Base-by-base conservation (phyloP, 2,113 vertebrate species). In the Apeltes quadracus region DNA sequence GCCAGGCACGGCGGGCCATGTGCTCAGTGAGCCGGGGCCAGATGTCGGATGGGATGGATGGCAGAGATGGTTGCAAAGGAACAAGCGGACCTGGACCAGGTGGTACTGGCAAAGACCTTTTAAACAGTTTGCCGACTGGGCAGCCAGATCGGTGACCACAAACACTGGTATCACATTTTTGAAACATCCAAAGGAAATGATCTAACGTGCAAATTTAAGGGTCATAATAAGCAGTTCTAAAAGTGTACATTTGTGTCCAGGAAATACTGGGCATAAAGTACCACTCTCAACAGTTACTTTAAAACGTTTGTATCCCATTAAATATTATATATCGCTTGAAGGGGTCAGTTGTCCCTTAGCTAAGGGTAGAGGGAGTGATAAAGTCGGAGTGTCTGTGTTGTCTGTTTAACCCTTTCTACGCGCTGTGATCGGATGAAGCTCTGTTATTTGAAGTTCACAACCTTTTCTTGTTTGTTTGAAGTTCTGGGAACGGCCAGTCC, bases 21-120 rank as follows among this genome's bases (percentile, higher is more conserved):
- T 90, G 87, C 81, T 86, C 89, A 91, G 77, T 87, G 87, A 89
- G 84, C 87, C 84, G 69, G 43, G 86, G 76, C 88, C 89, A 87
- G 88, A 90, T 90, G 90, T 91, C 87, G 90, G 84, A 76, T 46
- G 69, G 81, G 74, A 89, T 90, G 86, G 84, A 91, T 90, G 87
- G 85, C 82, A 80, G 79, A 78, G 80, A 85, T 84, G 84, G 86
- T 77, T 87, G 82, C 85, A 83, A 72, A 76, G 70, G 69, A 76
- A 88, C 70, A 80, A 75, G 65, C 66, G 7, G 34, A 68, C 65
- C 76, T 72, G 70, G 77, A 85, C 81, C 79, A 86, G 81, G 79
- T 87, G 83, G 51, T 53, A 69, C 41, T 82, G 78, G 87, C 62
- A 78, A 65, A 79, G 6, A 62, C 23, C 50, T 75, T 84, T 79